Evolutionary conservation across 2,888 invertebrate species (phyloP), one percentile per base, ranked within the genome.

Genomic region (Xanthostigma xanthostigma): DNA sequence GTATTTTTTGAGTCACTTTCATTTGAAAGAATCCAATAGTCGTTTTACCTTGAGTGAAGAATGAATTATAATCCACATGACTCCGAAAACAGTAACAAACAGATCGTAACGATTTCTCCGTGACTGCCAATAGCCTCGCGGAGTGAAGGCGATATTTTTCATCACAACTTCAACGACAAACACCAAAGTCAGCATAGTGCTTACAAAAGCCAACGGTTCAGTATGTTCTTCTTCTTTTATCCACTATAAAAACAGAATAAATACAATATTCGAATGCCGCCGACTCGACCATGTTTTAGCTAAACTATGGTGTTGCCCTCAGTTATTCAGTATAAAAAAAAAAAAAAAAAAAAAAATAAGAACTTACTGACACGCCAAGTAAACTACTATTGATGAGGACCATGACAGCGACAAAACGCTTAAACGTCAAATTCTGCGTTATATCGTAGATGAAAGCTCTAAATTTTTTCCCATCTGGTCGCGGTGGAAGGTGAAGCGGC

Each of bases 71-170:
- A 95, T 91, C 98, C 98, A 99, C 52, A 92, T 82, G 51, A 96
- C 91, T 12, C 97, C 98, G 46, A 93, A 81, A 49, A 95, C 84
- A 9, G 97, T 97, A 52, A 99, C 97, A 53, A 98, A 81, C 54
- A 97, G 76, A 70, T 99, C 98, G 68, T 97, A 95, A 60, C 97
- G 77, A 72, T 98, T 99, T 57, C 98, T 78, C 58, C 96, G 77
- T 52, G 94, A 94, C 68, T 98, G 97, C 88, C 97, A 93, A 71
- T 98, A 99, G 46, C 98, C 98, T 58, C 91, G 79, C 36, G 94
- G 90, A 3, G 96, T 96, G 69, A 98, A 94, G 1, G 98, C 98
- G 53, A 97, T 91, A 63, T 92, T 91, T 74, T 99, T 99, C 81
- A 99, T 88, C 11, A 96, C 75, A 37, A 97, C 96, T 74, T 98